Evolutionary conservation across 1,140 invertebrate genomes (phyloP).

Genomic region (Calycopis cecrops): DNA sequence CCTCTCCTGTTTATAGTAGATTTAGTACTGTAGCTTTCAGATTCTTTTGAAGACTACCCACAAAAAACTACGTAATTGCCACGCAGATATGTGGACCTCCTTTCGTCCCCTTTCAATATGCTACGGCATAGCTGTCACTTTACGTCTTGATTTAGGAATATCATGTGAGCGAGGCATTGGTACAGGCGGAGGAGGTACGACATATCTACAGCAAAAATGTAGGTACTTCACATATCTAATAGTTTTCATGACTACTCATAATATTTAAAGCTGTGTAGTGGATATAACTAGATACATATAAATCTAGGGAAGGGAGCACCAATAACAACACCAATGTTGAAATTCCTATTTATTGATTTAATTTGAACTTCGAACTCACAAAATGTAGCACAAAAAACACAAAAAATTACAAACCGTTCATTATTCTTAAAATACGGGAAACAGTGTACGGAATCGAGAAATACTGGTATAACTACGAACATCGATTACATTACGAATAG

Average conservation of each 20-base stretch:
- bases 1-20: too few relatives aligned
- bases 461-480: constrained; percentile 56
- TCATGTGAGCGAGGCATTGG: too few relatives aligned
- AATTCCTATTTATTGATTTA: constrained; percentile 74
- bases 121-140: too few relatives aligned
- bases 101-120: too few relatives aligned
- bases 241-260: neutral
- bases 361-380: constrained; percentile 74
- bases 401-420: constrained; percentile 69
- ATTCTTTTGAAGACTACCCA: too few relatives aligned
- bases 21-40: too few relatives aligned
- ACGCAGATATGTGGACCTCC: too few relatives aligned
- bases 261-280: neutral
- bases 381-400: constrained; percentile 73
- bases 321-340: constrained; percentile 68
- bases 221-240: neutral
- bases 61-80: too few relatives aligned
- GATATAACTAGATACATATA: neutral
- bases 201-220: too few relatives aligned
- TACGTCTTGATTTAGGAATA: too few relatives aligned
- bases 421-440: constrained; percentile 65
- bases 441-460: constrained; percentile 57
- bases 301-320: constrained; percentile 21
- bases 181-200: too few relatives aligned
- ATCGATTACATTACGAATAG: constrained; percentile 56